Evolutionary conservation across 2,888 invertebrate species (phyloP), one percentile per base, ranked within the genome.

Genomic region (Acleris holmiana): DNA sequence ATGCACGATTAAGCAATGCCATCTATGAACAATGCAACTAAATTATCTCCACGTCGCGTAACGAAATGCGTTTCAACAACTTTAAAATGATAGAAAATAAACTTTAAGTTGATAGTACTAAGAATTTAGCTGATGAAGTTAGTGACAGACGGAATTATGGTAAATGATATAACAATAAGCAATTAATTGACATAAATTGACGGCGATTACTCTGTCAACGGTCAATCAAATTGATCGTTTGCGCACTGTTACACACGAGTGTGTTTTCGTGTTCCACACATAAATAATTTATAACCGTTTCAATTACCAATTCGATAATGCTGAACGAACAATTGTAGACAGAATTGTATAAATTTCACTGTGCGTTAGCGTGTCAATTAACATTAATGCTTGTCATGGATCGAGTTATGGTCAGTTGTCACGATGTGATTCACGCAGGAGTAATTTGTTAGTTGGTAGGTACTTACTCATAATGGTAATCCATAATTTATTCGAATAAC

Each of bases 151-250:
- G 35, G 44, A 61, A 48, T 7, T 47, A n/a, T 49, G 29, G 67
- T 50, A 19, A 19, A 50, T 41, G 44, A 21, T 58, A 25, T 76
- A 77, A 78, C 82, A 81, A 78, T 74, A 75, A 76, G 69, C 77
- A 81, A 84, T 84, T 84, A 85, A 86, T 84, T 84, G 81, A 80
- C 80, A 82, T 80, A 79, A 77, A 82, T 83, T 83, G 82, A 82
- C 78, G 77, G 76, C 73, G 75, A 79, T 78, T 71, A 72, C 67
- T 70, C 79, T 81, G 82, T 81, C 80, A 78, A 67, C 80, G 72
- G 79, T 79, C 79, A 77, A 76, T 80, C 76, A 79, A 70, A 70
- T 76, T 75, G 80, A 79, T 75, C 73, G 68, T 66, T 35, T 17
- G 41, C 49, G 65, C 18, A 15, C n/a, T 25, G 49, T 10, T 47